Base-by-base conservation (phyloP, 2,888 invertebrate species). In the Phania funesta region DNA sequence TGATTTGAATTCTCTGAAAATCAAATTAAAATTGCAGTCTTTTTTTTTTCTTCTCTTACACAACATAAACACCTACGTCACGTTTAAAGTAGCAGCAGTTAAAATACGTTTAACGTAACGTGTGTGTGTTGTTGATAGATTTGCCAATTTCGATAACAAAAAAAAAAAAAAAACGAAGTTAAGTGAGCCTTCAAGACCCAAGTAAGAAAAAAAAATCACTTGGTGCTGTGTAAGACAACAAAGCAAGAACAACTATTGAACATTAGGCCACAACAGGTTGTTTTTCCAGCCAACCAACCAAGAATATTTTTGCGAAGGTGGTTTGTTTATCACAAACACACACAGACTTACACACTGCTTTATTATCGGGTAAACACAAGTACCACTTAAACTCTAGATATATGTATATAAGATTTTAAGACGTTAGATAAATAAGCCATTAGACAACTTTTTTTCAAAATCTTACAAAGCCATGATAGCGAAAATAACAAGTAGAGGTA, bases 341-440 rank as follows among this genome's bases (percentile, higher is more conserved):
- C 22, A 44, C 48, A 60, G 22, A 38, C 24, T 11, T 24, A 38
- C 20, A 24, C 24, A 20, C 9, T 41, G 5, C 26, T 24, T 26
- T 3, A 75, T 9, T 24, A 24, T n/a, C 70, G 52, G 56, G 64
- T 68, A 58, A 50, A 82, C 68, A 73, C 73, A 46, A 50, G 68
- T 65, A 64, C 58, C 71, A 81, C 48, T 41, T 52, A 62, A 52
- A 68, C 20, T 41, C 24, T 22, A 62, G 52, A 73, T 54, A 64
- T 46, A 65, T n/a, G n/a, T n/a, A n/a, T 44, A 7, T 50, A 65
- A 65, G 81, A 82, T 82, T 78, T 77, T 46, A 35, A 32, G 58
- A 48, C 50, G 48, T 26, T 46, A 82, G 81, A 82, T 82, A 82
- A 82, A 64, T 54, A 68, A 74, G 74, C 81, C 71, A 82, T 78